Evolutionary conservation across 2,113 vertebrate species (phyloP), one percentile per base, ranked within the genome.

Genomic region (Ophiodon elongatus): DNA sequence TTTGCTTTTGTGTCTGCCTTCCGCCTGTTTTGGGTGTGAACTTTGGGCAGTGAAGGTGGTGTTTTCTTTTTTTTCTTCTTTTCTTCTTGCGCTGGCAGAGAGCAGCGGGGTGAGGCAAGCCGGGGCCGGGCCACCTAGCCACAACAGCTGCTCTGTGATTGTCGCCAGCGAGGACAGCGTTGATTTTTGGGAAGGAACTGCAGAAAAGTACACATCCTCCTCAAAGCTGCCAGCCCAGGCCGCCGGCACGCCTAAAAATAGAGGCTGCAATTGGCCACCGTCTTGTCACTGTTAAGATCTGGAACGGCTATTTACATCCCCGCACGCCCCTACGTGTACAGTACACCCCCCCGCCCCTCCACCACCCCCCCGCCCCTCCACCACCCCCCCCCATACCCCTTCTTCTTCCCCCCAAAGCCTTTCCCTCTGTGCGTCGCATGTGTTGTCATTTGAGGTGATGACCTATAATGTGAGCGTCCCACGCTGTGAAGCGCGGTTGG

Each of bases 171-270:
- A 91, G 93, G 94, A 93, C 94, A 92, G 84, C 80, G 78, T 88
- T 94, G 93, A 89, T 94, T 95, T 94, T 94, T 93, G 95, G 95
- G 95, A 96, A 96, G 96, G 95, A 96, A 85, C 94, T 95, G 86
- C 81, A 93, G 93, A 94, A 94, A 90, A 90, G 90, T 95, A 94
- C 90, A 96, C 94, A 95, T 96, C 94, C 95, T 94, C 83, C 86
- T 90, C 85, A 91, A 75, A 85, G 80, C 92, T 94, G 91, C 90
- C 93, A 88, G 89, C 79, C 84, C 74, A 59, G 66, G 83, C 87
- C 69, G 56, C 83, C 78, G 73, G 85, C 91, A 54, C 11, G 27
- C 70, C 90, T 93, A 94, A 93, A 95, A 95, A 94, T 95, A 96
- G 94, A 94, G 90, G 65, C 89, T 83, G 86, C 86, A 91, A 87